A percentile compares a stretch with the other conserved stretches of the same genome.
Evolutionary conservation across 1,140 invertebrate species (phyloP).

Genomic region (Aphaenogaster ashmeadi): DNA sequence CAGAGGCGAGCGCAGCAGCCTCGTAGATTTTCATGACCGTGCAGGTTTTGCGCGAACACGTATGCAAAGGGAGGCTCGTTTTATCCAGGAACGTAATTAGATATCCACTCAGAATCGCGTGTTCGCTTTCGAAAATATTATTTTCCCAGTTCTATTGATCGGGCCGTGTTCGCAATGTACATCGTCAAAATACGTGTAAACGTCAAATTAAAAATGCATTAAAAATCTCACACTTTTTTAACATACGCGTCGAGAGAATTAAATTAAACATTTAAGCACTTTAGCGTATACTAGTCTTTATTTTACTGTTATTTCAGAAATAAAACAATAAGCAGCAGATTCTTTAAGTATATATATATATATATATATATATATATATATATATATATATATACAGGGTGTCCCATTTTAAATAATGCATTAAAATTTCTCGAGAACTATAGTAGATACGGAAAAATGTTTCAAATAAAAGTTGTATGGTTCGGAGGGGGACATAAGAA

Average conservation of each 20-base stretch:
- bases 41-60: constrained; percentile 51
- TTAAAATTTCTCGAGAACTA: no score
- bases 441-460: no score
- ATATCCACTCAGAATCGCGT: neutral
- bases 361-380: no score
- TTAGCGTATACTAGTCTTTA: neutral
- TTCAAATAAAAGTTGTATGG: no score
- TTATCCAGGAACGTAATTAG: constrained; percentile 62
- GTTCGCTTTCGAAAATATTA: constrained; percentile 4
- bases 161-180: neutral
- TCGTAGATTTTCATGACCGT: constrained; percentile 35
- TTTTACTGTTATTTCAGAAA: neutral
- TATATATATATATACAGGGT: no score
- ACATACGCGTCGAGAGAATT: neutral
- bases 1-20: neutral
- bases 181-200: neutral
- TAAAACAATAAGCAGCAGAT: neutral
- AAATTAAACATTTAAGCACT: constrained; percentile 18
- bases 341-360: no score
- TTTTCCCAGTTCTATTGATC: neutral
- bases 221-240: neutral
- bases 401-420: no score
- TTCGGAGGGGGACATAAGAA: no score
- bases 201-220: neutral
- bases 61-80: constrained; percentile 60